A percentile compares a stretch with the other conserved stretches of the same genome.
Evolutionary conservation across 2,113 vertebrate genomes (phyloP).

Genomic region (Anser cygnoides): DNA sequence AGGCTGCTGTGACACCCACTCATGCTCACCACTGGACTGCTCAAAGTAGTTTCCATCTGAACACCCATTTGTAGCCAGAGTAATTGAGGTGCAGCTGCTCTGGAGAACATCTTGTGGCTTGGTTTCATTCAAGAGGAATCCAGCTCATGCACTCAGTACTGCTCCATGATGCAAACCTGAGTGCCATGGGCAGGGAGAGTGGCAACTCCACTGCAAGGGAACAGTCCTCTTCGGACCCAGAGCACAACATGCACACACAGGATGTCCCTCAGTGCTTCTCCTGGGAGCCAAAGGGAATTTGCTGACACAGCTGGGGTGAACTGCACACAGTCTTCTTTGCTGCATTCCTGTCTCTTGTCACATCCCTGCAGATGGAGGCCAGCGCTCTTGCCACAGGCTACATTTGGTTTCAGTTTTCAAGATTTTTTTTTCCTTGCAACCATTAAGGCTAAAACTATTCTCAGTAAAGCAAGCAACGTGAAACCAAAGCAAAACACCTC

Average conservation of each 20-base stretch:
- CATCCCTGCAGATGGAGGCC: neutral
- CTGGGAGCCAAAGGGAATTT: neutral
- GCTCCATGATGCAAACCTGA: neutral
- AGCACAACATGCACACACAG: fast-evolving
- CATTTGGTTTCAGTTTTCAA: neutral
- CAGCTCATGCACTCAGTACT: neutral
- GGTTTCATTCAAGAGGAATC: neutral
- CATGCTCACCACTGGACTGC: neutral
- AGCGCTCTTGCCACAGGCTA: neutral
- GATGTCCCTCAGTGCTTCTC: neutral
- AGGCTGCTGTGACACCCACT: neutral
- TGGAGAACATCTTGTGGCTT: neutral
- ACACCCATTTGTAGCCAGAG: neutral
- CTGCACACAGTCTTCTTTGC: neutral
- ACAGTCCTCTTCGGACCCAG: neutral
- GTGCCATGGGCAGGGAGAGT: neutral
- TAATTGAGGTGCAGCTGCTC: neutral
- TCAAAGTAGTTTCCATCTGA: neutral
- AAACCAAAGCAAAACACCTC: neutral
- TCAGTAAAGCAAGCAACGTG: neutral
- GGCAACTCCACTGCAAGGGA: neutral
- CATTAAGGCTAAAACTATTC: neutral
- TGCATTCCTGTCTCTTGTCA: neutral
- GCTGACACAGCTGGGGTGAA: fast-evolving
- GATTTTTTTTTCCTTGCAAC: neutral